Evolutionary conservation across 2,888 invertebrate genomes (phyloP), one percentile per base, ranked within the genome.

Genomic region (Copidosoma aretas): DNA sequence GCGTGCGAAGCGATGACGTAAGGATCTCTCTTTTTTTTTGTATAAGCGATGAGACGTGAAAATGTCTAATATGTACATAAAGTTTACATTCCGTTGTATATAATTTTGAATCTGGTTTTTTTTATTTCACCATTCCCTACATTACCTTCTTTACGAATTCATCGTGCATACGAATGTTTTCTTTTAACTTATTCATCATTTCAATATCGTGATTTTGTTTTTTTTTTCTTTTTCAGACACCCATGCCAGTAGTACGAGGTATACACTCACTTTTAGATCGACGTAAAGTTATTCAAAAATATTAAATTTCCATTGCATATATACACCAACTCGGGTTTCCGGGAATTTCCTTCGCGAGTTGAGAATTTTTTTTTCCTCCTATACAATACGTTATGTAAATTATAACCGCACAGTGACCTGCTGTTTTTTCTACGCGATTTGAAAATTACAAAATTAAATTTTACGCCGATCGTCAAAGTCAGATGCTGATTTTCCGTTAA

Each of bases 171-270:
- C n/a, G n/a, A n/a, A n/a, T n/a, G n/a, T 61, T 56, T 65, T 62
- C 64, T 54, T 68, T 68, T 65, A 72, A 64, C 70, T 70, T 67
- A 68, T 54, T 67, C 52, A 62, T 58, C 63, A 63, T 67, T 64
- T 64, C 19, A 60, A 39, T 56, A 53, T 62, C 67, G 60, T 70
- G 24, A 69, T 70, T 46, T 57, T 58, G 64, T 70, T 70, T 68
- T 46, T 70, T 70, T 68, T 51, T 66, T 64, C 52, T 73, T 73
- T 73, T 74, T 66, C 63, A 63, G 54, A 61, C 0, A 56, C 56
- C 61, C 46, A 71, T 66, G 52, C 64, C 53, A 69, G 59, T 66
- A 46, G 70, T 32, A 32, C 72, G 72, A 74, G 66, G 61, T 68
- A n/a, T n/a, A n/a, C n/a, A 68, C 32, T 66, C 54, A n/a, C 58